Percentiles rank a stretch among this genome's conserved stretches.
Conservation (phyloP, 2,113 vertebrate genomes). For the Neolamprologus cancellatus region DNA sequence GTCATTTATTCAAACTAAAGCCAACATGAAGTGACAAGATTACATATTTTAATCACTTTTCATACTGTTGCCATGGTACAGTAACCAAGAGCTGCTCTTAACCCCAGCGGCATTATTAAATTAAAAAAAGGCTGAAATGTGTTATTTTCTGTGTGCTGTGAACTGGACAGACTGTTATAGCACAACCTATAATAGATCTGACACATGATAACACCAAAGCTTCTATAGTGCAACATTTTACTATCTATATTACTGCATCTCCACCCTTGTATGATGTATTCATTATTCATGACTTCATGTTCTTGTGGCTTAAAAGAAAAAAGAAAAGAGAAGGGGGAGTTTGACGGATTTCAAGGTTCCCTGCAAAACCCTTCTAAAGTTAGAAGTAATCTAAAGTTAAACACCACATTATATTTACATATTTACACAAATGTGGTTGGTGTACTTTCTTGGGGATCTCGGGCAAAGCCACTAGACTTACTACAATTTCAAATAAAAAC, state of each 20-base stretch:
- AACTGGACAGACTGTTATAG: not conserved
- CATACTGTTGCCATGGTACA: constrained; percentile 2
- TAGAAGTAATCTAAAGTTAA: not conserved
- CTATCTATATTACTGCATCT: not conserved
- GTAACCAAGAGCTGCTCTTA: not conserved
- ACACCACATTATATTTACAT: not conserved
- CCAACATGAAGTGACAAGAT: not conserved
- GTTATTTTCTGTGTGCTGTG: constrained; percentile 3
- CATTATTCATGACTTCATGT: not conserved
- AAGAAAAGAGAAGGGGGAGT: not conserved
- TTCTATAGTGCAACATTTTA: not conserved
- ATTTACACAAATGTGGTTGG: not conserved
- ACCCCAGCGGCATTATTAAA: not conserved
- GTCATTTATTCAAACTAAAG: not conserved
- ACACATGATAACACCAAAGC: not conserved
- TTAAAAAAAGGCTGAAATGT: constrained; percentile 3
- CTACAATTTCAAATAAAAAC: not conserved
- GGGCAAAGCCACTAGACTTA: not conserved
- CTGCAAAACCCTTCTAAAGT: not conserved
- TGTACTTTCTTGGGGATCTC: not conserved
- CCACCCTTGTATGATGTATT: not conserved
- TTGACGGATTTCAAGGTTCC: not conserved
- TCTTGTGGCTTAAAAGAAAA: not conserved
- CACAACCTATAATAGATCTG: not conserved
- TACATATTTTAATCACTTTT: not conserved